phyloP scores from a whole-genome alignment of 2,888 invertebrate species.

The Ochlodes sylvanus region DNA sequence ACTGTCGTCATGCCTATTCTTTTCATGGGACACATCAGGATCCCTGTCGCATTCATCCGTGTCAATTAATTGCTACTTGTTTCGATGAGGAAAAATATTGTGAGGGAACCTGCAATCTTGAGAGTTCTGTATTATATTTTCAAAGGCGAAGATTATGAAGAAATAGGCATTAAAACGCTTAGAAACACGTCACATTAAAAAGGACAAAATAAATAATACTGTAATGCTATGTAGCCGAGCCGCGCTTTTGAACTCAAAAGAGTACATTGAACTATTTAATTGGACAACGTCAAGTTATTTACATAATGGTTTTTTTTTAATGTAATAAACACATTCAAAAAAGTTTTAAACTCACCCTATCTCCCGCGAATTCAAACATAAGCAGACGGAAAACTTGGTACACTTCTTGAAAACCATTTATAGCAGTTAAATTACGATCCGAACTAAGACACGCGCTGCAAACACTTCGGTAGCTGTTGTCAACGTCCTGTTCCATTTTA shows the following conservation, averaged over 20 bases:
- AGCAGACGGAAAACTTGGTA: conserved; percentile 70
- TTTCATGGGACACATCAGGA: no score
- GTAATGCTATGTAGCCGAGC: not conserved
- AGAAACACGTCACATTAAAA: not conserved
- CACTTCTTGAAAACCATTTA: conserved; percentile 60
- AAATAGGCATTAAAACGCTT: no score
- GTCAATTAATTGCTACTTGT: no score
- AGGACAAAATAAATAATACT: not conserved
- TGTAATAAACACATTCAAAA: not conserved
- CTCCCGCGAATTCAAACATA: conserved; percentile 75
- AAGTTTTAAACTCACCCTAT: conserved; percentile 61
- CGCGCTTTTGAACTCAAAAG: not conserved
- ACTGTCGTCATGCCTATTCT: no score
- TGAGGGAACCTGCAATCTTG: no score
- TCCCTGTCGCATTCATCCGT: no score
- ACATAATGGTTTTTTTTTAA: not conserved
- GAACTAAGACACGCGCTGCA: conserved; percentile 74
- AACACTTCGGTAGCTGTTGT: conserved; percentile 61
- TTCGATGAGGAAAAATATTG: no score
- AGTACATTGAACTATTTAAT: conserved; percentile 3
- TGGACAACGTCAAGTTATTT: not conserved
- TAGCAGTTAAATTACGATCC: conserved; percentile 66
- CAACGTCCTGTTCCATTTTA: conserved; percentile 77
- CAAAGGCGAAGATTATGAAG: no score
- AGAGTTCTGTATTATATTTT: no score